Conservation (phyloP, 2,888 invertebrate species). For the Linyphia triangularis region DNA sequence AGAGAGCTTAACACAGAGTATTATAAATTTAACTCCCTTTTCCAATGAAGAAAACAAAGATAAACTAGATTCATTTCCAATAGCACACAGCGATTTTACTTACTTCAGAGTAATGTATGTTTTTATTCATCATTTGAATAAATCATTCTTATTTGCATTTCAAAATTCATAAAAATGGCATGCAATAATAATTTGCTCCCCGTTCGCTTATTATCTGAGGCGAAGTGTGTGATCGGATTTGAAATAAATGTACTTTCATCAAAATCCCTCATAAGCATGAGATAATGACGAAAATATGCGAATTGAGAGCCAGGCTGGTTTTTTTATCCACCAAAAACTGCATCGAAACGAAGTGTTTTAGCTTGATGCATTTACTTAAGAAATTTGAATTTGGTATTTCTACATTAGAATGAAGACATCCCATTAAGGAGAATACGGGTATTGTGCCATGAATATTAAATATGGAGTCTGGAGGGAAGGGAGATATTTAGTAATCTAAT, state of each 20-base stretch:
- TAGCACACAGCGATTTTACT: not conserved
- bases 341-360: not conserved
- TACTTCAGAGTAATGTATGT: not conserved
- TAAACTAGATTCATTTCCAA: conserved; percentile 19
- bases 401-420: not conserved
- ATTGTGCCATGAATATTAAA: conserved; percentile 20
- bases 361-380: not conserved
- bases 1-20: not conserved
- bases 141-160: conserved; percentile 21
- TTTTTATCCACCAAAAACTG: not conserved
- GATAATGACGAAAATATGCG: conserved; percentile 18
- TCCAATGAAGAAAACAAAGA: not conserved
- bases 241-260: not conserved
- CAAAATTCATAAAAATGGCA: conserved; percentile 4
- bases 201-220: not conserved
- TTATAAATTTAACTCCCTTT: not conserved
- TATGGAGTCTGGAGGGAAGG: not conserved
- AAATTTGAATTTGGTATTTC: conserved; percentile 4
- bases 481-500: conserved; percentile 15
- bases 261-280: not conserved
- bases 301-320: not conserved
- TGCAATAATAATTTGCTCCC: conserved; percentile 10
- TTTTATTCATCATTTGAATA: conserved; percentile 26
- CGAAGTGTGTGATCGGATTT: not conserved
- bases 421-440: conserved; percentile 13